Base-by-base conservation (phyloP, 2,888 invertebrate genomes). In the Neelides folsomi region DNA sequence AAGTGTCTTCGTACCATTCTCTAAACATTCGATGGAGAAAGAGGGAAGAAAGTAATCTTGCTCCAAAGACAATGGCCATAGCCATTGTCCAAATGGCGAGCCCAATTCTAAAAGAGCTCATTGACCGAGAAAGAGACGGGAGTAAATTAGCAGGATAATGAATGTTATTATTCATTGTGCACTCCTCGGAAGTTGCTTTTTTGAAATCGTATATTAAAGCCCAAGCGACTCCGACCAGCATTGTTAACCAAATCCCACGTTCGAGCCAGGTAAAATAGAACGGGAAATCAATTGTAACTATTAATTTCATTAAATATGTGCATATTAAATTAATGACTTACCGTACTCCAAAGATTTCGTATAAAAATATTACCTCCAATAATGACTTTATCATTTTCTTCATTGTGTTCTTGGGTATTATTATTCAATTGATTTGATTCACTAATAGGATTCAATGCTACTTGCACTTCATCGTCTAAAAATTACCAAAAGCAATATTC, bases 81-180 rank as follows among this genome's bases (percentile, higher is more conserved):
- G 36, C 12, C 27, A 49, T 41, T 35, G 49, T 49, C 49, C 49
- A 49, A 12, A 49, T 5, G n/a, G 16, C 13, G 15, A 12, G 27
- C 13, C 49, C 49, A 13, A 49, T 18, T 10, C 49, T 20, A 19
- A 49, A 49, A 13, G 42, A 42, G 18, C 42, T 42, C 49, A 49
- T 49, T 5, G 49, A 41, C n/a, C 49, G n/a, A 10, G 49, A 49
- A 15, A 49, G 42, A 2, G 49, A 49, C 3, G 49, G 49, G 7
- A 49, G 42, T 4, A 49, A 16, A 19, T 49, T 49, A 12, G 27
- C 19, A 9, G 49, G 49, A 19, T 42, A 49, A n/a, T 35, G n/a
- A n/a, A 42, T 35, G 4, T 16, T 34, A 4, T 2, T 3, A 9
- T 12, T n/a, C 7, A 18, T 7, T 2, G 13, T 36, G 42, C 49